Conservation (phyloP, 2,797 vertebrate species). For the Acanthis flammea region DNA sequence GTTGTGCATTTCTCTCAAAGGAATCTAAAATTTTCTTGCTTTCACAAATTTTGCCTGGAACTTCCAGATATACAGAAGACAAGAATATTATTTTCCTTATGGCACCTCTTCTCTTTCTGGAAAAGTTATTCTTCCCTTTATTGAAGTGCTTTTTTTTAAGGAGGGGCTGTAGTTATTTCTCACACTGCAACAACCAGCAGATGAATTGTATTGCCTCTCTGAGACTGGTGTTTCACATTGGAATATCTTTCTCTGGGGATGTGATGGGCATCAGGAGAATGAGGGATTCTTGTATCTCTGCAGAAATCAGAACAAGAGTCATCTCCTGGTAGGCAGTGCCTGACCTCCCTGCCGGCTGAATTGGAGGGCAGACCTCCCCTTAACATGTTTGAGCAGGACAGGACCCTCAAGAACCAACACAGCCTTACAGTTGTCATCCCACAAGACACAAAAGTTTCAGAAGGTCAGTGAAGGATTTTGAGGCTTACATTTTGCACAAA, state of each 20-base stretch:
- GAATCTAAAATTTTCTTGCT: neutral
- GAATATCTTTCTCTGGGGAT: neutral
- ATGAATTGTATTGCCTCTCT: neutral
- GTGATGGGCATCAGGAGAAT: neutral
- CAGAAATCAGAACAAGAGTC: neutral
- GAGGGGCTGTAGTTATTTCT: neutral
- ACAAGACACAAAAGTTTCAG: slow-evolving; percentile 29
- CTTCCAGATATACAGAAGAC: neutral
- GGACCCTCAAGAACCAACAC: neutral
- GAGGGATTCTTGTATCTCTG: neutral
- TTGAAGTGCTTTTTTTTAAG: neutral
- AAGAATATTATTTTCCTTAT: neutral
- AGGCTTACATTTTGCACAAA: slow-evolving; percentile 35
- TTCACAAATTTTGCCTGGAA: neutral
- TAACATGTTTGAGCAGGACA: fast-evolving
- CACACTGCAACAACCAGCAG: neutral
- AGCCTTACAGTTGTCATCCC: neutral
- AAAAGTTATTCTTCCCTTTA: neutral
- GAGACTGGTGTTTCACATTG: neutral
- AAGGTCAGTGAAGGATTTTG: slow-evolving; percentile 59
- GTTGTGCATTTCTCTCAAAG: neutral
- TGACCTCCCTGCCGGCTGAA: neutral
- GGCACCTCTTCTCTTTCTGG: neutral
- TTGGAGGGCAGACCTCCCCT: fast-evolving
- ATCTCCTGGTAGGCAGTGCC: neutral